phyloP scores from a whole-genome alignment of 2,113 vertebrate species.

The Leuciscus idus region DNA sequence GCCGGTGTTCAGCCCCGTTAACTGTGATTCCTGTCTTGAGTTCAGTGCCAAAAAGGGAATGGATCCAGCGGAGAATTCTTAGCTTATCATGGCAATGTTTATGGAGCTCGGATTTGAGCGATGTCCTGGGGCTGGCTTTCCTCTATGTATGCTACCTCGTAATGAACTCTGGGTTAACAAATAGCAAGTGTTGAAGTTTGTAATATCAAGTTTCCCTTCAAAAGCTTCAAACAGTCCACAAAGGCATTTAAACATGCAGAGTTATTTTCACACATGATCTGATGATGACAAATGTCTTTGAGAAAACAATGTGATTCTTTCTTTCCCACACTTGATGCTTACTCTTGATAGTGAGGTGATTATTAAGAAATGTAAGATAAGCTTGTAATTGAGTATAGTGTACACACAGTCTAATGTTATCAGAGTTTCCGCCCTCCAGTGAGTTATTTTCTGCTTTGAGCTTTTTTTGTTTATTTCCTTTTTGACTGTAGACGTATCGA shows the following conservation, averaged over 20 bases:
- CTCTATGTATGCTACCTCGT: conserved; percentile 45
- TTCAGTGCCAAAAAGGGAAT: conserved; percentile 53
- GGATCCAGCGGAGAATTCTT: conserved; percentile 61
- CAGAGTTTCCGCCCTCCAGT: not conserved
- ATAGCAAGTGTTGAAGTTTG: conserved; percentile 56
- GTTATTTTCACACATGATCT: conserved; percentile 46
- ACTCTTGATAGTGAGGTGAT: conserved; percentile 29
- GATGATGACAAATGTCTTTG: conserved; percentile 30
- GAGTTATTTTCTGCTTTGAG: not conserved
- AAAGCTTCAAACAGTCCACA: conserved; percentile 20
- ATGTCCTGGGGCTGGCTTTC: conserved; percentile 64
- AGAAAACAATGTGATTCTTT: conserved; percentile 27
- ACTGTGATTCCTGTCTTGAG: conserved; percentile 48
- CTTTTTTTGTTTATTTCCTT: conserved; percentile 28
- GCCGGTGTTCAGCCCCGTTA: conserved; percentile 32
- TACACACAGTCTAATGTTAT: conserved; percentile 25
- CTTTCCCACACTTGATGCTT: conserved; percentile 28
- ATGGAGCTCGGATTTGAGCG: conserved; percentile 54
- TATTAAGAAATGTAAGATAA: conserved; percentile 27
- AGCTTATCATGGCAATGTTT: conserved; percentile 58
- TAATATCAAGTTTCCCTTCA: conserved; percentile 43
- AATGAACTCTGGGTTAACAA: conserved; percentile 51
- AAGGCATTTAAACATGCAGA: conserved; percentile 26
- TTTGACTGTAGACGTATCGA: not conserved
- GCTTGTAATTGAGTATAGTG: not conserved